phyloP scores from a whole-genome alignment of 2,797 vertebrate species.

The Pseudochirops cupreus region DNA sequence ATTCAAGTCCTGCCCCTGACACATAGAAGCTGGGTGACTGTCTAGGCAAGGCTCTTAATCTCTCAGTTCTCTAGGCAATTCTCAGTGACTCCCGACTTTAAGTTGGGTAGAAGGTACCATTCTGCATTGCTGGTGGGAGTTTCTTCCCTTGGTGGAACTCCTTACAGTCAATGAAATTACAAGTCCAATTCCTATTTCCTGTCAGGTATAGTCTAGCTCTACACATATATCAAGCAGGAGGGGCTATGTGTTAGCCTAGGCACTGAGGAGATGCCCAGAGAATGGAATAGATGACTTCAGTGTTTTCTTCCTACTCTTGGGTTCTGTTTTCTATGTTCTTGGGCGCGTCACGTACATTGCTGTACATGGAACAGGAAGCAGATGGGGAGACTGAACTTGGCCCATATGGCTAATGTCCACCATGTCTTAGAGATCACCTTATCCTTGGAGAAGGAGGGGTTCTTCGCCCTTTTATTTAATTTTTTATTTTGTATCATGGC shows the following conservation, averaged over 20 bases:
- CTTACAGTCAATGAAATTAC: background rate
- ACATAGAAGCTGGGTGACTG: background rate
- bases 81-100: background rate
- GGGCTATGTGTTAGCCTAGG: too few species aligned
- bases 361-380: background rate
- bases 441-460: background rate
- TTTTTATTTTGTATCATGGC: background rate
- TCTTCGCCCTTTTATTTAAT: background rate
- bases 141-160: background rate
- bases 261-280: too few species aligned
- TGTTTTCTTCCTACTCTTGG: too few species aligned
- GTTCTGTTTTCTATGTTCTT: too few species aligned
- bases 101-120: background rate
- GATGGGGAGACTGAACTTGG: background rate
- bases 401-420: background rate
- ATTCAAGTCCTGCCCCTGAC: too few species aligned
- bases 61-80: background rate
- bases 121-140: background rate
- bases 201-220: background rate
- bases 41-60: background rate
- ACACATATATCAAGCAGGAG: too few species aligned
- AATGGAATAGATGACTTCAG: too few species aligned
- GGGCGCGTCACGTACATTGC: background rate
- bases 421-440: background rate
- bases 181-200: background rate